Conservation (phyloP, 2,113 vertebrate species). For the Accipiter virgatus region DNA sequence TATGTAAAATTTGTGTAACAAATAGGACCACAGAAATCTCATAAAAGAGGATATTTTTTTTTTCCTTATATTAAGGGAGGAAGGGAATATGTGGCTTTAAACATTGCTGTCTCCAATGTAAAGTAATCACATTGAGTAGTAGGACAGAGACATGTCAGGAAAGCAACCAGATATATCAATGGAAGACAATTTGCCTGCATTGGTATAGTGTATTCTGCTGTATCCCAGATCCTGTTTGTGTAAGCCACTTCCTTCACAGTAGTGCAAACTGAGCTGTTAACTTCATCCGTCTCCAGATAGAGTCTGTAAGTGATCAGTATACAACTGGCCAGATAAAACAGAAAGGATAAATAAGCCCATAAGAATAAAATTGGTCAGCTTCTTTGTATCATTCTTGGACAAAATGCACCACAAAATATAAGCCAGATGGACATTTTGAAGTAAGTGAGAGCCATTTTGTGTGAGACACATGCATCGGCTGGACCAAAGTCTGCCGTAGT, state of each 20-base stretch:
- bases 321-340: constrained; percentile 38
- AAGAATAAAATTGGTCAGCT: neutral
- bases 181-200: constrained; percentile 65
- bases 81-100: neutral
- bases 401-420: neutral
- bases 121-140: neutral
- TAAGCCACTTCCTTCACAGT: constrained; percentile 77
- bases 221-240: constrained; percentile 72
- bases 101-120: neutral
- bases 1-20: neutral
- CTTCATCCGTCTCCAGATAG: constrained; percentile 72
- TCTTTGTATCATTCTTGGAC: neutral
- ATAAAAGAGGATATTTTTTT: neutral
- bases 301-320: constrained; percentile 63
- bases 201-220: constrained; percentile 70
- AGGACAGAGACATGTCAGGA: neutral
- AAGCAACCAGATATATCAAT: neutral
- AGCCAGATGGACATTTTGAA: neutral
- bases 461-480: neutral
- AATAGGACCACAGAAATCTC: neutral
- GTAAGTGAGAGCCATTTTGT: neutral
- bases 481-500: neutral
- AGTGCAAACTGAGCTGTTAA: constrained; percentile 74
- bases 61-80: neutral
- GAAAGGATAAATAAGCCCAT: neutral